Conservation (phyloP, 2,888 invertebrate species). For the Idaea aversata region DNA sequence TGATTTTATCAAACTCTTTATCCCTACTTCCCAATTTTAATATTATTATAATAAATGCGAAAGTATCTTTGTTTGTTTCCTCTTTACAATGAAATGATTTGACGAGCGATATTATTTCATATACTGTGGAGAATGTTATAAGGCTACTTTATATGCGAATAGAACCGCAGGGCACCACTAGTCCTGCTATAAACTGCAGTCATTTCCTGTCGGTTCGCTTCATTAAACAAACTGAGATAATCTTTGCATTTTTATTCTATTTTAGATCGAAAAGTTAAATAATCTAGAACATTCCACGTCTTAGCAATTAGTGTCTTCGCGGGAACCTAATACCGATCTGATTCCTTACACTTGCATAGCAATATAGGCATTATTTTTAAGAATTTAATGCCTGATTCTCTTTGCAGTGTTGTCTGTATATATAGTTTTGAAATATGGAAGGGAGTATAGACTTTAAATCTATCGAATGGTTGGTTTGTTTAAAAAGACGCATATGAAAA, state of each 20-base stretch:
- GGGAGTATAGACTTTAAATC: neutral
- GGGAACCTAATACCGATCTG: neutral
- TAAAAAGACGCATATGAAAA: neutral
- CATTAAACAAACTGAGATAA: neutral
- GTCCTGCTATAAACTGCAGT: neutral
- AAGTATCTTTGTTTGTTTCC: too few relatives aligned
- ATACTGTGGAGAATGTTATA: too few relatives aligned
- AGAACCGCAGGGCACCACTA: neutral
- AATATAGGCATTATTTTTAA: neutral
- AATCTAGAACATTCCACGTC: slow-evolving; percentile 1
- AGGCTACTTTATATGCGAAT: too few relatives aligned
- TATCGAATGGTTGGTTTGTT: neutral
- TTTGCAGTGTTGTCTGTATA: neutral
- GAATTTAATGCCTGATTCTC: neutral
- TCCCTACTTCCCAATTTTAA: too few relatives aligned
- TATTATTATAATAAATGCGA: too few relatives aligned
- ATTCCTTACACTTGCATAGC: neutral
- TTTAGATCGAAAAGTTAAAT: neutral
- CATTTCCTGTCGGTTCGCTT: neutral
- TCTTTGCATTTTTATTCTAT: neutral
- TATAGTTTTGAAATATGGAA: neutral
- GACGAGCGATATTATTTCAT: too few relatives aligned
- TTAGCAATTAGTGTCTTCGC: neutral
- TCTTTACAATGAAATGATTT: too few relatives aligned
- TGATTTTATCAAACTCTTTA: too few relatives aligned